These are phyloP conservation scores for Lathronympha strigana DNA, from an alignment of 2,888 invertebrate genomes.

Conservation along the genomic window DNA sequence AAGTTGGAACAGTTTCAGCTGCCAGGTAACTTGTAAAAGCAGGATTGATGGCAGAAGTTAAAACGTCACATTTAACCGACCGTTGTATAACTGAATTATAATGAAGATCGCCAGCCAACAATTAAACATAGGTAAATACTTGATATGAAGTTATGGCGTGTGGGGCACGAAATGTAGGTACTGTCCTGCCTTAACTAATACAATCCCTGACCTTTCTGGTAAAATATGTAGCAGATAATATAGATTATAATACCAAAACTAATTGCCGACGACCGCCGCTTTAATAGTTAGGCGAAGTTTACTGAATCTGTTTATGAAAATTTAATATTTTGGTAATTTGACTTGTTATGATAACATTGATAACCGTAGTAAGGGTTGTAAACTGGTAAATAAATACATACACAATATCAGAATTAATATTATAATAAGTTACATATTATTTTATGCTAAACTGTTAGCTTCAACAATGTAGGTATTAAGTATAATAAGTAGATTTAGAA, in stretches of 20 bases:
- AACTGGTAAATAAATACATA: too few species aligned
- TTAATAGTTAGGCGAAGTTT: conserved; percentile 7
- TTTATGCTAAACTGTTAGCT: too few species aligned
- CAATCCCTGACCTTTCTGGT: neutral
- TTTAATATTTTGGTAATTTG: conserved; percentile 4
- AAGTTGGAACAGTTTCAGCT: neutral
- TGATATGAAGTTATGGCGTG: too few species aligned
- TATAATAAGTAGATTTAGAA: too few species aligned
- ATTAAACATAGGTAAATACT: too few species aligned
- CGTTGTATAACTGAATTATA: neutral
- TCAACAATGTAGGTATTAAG: too few species aligned
- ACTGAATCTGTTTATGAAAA: neutral
- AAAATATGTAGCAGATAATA: conserved; percentile 12
- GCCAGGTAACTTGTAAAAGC: neutral
- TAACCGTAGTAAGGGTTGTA: too few species aligned
- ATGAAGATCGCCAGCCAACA: too few species aligned
- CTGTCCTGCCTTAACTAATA: neutral
- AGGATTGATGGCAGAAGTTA: neutral
- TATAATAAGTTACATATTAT: too few species aligned
- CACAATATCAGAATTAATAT: too few species aligned
- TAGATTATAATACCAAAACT: conserved; percentile 16
- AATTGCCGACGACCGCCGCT: neutral
- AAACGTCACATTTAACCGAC: neutral
- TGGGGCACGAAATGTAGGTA: too few species aligned
- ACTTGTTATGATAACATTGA: neutral